Evolutionary conservation across 1,140 invertebrate genomes (phyloP), one percentile per base, ranked within the genome.

Genomic region (Bradysia coprophila): DNA sequence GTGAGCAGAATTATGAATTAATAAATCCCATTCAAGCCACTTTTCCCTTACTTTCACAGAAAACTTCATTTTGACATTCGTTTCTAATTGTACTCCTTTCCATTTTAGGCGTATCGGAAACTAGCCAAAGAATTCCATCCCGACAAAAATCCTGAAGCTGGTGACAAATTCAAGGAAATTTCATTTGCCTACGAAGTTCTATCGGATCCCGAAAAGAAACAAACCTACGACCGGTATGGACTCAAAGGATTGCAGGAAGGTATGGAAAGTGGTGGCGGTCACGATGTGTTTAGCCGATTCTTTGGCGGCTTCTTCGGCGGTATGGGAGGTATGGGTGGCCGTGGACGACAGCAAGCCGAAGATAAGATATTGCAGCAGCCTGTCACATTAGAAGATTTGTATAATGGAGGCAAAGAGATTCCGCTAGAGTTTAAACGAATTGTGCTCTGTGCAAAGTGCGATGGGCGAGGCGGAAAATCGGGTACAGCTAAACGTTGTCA

Each of bases 311-410:
- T 76, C 46, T 64, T 78, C 37, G 73, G 74, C 42, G 73, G 73
- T 4, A 69, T 69, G 63, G 72, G 69, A 46, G 64, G 66, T 43
- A 57, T 63, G 44, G 59, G 65, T 21, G 50, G 64, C 28, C 56
- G 69, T 41, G 62, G 72, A 9, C 54, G 64, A 3, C 56, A 62
- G 23, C 61, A 67, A 46, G 75, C 76, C 31, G 76, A 81, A 55
- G 76, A 81, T 53, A 79, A 76, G 11, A 63, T 78, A 42, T 77
- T 82, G 60, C 72, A 54, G 23, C 11, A 76, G 28, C 76, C 78
- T 58, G 85, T 96, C 2, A 70, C 84, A 3, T 64, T 96, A 43
- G 88, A 94, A 63, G 88, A 94, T 54, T 64, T 96, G 50, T 96
- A 94, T 55, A 83, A 87, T 64, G 92, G 91, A 2, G 49, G 48